These are phyloP conservation scores for Lamellibrachia columna DNA, from an alignment of 2,888 invertebrate species.

Conservation along the genomic window DNA sequence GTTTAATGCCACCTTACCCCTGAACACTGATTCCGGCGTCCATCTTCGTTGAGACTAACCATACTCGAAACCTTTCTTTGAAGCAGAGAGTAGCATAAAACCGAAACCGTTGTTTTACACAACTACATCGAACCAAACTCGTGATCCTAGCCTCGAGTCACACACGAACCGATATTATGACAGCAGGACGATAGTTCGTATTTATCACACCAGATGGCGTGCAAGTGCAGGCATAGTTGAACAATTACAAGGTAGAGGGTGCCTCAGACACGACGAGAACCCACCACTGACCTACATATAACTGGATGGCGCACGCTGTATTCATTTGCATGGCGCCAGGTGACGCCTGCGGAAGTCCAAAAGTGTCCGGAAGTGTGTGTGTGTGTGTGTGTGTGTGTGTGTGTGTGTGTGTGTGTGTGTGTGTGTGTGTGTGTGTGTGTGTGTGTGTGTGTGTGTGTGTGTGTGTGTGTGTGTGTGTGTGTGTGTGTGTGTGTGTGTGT, in stretches of 20 bases:
- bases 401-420: no score
- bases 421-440: no score
- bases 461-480: no score
- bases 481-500: no score
- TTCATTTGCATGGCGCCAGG: no score
- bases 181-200: no score
- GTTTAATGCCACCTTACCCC: neutral
- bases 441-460: no score
- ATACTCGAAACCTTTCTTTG: neutral
- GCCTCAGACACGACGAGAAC: neutral
- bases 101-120: neutral
- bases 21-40: neutral
- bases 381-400: neutral
- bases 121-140: neutral
- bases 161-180: neutral
- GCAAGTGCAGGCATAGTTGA: neutral
- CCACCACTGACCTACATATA: neutral
- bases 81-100: neutral
- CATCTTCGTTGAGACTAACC: slow-evolving; percentile 2
- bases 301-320: no score
- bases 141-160: neutral
- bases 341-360: neutral
- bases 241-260: neutral
- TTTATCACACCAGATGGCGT: neutral
- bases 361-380: neutral